These are phyloP conservation scores for Phymastichus coffea DNA, from an alignment of 1,140 invertebrate species.

Conservation along the genomic window DNA sequence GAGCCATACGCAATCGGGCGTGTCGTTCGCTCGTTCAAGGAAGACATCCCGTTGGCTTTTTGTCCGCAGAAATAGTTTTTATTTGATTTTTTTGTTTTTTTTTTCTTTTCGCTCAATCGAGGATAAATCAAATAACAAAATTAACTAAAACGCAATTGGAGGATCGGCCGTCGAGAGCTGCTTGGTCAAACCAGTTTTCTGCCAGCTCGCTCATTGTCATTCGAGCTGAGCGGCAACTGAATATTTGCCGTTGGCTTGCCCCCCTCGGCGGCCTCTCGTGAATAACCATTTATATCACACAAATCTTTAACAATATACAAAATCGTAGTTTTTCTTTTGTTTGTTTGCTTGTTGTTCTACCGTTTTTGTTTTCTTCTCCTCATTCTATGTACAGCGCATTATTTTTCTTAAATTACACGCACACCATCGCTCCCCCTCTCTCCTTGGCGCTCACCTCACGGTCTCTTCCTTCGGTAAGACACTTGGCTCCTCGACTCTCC, in stretches of 20 bases:
- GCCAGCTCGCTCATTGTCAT: too few relatives aligned
- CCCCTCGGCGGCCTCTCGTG: too few relatives aligned
- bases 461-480: conserved; percentile 22
- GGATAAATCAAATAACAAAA: conserved; percentile 8
- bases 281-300: conserved; percentile 60
- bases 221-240: too few relatives aligned
- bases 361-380: too few relatives aligned
- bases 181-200: neutral
- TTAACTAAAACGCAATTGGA: neutral
- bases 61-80: too few relatives aligned
- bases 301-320: conserved; percentile 61
- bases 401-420: too few relatives aligned
- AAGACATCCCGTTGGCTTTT: conserved; percentile 23
- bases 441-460: too few relatives aligned
- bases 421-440: too few relatives aligned
- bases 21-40: neutral
- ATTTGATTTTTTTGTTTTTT: too few relatives aligned
- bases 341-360: neutral
- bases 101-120: neutral
- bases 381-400: too few relatives aligned
- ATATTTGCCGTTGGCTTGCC: too few relatives aligned
- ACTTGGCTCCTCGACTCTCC: conserved; percentile 22
- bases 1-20: conserved; percentile 31
- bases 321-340: conserved; percentile 31
- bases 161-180: neutral